Evolutionary conservation across 2,888 invertebrate genomes (phyloP), one percentile per base, ranked within the genome.

Genomic region (Tromatobia lineatoria): DNA sequence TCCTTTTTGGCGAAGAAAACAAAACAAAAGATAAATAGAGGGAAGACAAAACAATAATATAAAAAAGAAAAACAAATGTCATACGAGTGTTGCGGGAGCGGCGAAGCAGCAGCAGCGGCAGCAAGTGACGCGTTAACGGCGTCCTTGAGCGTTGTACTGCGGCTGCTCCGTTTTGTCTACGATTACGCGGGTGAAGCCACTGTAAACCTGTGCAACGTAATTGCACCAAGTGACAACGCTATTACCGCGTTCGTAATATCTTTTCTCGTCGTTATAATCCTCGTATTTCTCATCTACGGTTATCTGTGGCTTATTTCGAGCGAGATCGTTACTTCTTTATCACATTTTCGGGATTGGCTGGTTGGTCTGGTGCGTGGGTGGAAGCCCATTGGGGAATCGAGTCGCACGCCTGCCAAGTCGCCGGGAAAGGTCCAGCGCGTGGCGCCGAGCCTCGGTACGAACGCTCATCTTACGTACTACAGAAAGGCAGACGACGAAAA

Each of bases 61-160:
- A 52, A 73, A 73, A 11, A 50, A 77, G 38, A 20, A 0, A 61
- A 34, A 64, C 84, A 90, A 88, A 92, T 92, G 92, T 91, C 92
- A 85, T 91, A 88, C 88, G 92, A 92, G 59, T 92, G 92, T 59
- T 92, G 92, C 85, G 91, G 92, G 70, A 88, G 88, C 82, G 89
- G 88, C 76, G 87, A 82, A 64, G 83, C 42, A 54, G 38, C 67
- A 59, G 45, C 54, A 59, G 45, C 59, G 71, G 45, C 59, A 71
- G 87, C 88, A 86, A 91, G 92, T 78, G 88, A 87, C 64, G 86
- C 90, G 82, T 88, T 91, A 67, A 71, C 70, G 64, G 81, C 83
- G 67, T 87, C 83, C 76, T 83, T 91, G 80, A 85, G 78, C 66
- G 42, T 50, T 42, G 34, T 81, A 50, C 45, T 47, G 66, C 78